Evolutionary conservation across 2,888 invertebrate species (phyloP), one percentile per base, ranked within the genome.

Genomic region (Rugalucina vietnamica): DNA sequence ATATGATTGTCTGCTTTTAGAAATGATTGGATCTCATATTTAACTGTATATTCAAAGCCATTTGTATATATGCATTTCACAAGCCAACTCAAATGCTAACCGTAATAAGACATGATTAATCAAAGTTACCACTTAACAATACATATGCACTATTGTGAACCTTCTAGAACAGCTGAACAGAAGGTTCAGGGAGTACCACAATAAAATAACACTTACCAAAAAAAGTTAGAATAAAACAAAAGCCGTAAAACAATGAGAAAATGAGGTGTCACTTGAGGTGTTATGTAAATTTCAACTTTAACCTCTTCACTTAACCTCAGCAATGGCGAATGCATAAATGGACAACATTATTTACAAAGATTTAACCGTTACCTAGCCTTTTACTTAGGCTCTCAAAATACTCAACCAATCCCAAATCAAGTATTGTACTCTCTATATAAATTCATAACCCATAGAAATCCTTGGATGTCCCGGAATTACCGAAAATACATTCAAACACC

Each of bases 401-500:
- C 32, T 60, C 27, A 77, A 21, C 50, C 57, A 77, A 74, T 82
- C 82, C 8, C 0, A 27, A 49, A 73, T 74, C 18, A 77, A 32
- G n/a, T 24, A 77, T 77, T 27, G 73, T n/a, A 37, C 73, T 77
- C 29, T 32, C 29, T 5, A 27, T 82, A 37, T 78, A 69, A 49
- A 78, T 50, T 50, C 69, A 29, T 2, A 77, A 32, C 34, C 77
- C 69, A 73, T 78, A 69, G 12, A 27, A 69, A 3, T 69, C 69
- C 29, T 69, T 24, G 14, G 32, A 36, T 69, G 78, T 74, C 29
- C 73, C 69, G 50, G 72, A 65, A 14, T 71, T 69, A 60, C 65
- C 77, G 65, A 82, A 54, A 32, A 36, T 69, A 69, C n/a, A 49
- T 27, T 50, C 81, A 49, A 69, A 43, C 21, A 78, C 78, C 21